Evolutionary conservation across 2,888 invertebrate genomes (phyloP), one percentile per base, ranked within the genome.

Genomic region (Bursaphelenchus okinawaensis): DNA sequence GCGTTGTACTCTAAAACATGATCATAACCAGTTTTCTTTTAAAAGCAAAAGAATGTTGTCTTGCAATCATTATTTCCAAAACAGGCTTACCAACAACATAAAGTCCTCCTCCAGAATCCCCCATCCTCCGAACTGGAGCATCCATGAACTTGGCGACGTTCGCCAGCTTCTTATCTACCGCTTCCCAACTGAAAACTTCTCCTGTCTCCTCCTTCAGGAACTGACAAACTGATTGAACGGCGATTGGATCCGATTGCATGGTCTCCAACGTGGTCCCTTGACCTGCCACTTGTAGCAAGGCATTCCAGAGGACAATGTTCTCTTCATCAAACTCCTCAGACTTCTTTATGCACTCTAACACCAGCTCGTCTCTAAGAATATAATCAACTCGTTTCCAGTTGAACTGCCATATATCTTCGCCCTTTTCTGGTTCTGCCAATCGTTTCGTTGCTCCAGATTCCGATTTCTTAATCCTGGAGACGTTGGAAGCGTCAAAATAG

Each of bases 51-150:
- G 27, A 16, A 51, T 28, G 8, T 69, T n/a, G n/a, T n/a, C n/a
- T n/a, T n/a, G n/a, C n/a, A n/a, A n/a, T n/a, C n/a, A n/a, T n/a
- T n/a, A n/a, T n/a, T n/a, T n/a, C n/a, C n/a, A n/a, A n/a, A 82
- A 82, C 78, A 80, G 80, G 65, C 69, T 52, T 87, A 79, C 90
- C 88, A 66, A 94, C 88, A 55, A 87, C 86, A 83, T 88, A 91
- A 78, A 90, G 90, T 0, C 93, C 93, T 57, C 91, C 91, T 57
- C 90, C 88, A 69, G 90, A 89, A 74, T 91, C 92, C 1, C 91
- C 91, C 19, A 87, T 85, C 82, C 89, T 89, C 6, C 87, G 86
- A 6, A 70, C 6, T n/a, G 40, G 40, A 16, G 40, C n/a, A 3
- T 40, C 40, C 16, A 40, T 40, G n/a, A 12, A 40, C n/a, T 40